Evolutionary conservation across 1,140 invertebrate genomes (phyloP).

Genomic region (Contarinia nasturtii): DNA sequence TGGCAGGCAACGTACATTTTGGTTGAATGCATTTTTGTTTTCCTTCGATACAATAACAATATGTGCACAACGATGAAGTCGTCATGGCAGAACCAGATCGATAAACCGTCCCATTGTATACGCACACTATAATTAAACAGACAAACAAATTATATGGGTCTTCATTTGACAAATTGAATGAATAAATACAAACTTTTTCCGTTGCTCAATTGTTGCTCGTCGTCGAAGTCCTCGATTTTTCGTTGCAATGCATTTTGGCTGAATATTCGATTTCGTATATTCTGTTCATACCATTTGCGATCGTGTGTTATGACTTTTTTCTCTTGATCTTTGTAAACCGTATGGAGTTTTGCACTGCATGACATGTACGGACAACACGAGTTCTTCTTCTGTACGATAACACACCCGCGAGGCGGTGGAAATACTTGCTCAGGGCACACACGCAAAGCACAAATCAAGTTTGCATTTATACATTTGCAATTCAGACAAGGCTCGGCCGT

Average conservation of each 20-base stretch:
- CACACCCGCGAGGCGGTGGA: constrained; percentile 49
- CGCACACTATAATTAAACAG: constrained; percentile 12
- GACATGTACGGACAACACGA: constrained; percentile 57
- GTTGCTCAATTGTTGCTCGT: not conserved
- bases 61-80: constrained; percentile 56
- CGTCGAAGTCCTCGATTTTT: not conserved
- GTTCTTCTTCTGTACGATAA: constrained; percentile 39
- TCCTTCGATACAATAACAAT: constrained; percentile 71
- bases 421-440: constrained; percentile 54
- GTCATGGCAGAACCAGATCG: constrained; percentile 59
- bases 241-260: not conserved
- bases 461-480: constrained; percentile 49
- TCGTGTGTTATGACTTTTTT: not conserved
- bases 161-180: not conserved
- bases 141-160: not conserved
- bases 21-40: constrained; percentile 59
- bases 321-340: not conserved
- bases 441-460: constrained; percentile 52
- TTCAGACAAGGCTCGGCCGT: constrained; percentile 57
- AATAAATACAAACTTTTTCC: not conserved
- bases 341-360: constrained; percentile 37
- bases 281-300: not conserved
- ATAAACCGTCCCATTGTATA: constrained; percentile 22
- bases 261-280: not conserved
- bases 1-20: constrained; percentile 55